Base-by-base conservation (phyloP, 1,140 invertebrate species). In the Drosophila ercepeae region DNA sequence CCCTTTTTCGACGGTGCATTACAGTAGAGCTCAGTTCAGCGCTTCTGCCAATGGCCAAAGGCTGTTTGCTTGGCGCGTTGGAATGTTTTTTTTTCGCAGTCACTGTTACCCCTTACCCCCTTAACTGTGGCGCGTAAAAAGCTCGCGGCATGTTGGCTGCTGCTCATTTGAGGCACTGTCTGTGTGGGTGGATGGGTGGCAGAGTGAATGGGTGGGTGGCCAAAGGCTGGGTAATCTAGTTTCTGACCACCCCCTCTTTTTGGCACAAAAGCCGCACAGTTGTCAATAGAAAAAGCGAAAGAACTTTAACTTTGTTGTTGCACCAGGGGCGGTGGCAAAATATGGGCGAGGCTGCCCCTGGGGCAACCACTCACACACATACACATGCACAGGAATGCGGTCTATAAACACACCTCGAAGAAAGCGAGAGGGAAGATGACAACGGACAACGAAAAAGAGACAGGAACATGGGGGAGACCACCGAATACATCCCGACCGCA, bases 1-100 rank as follows among this genome's bases (percentile, higher is more conserved):
- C 6, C 0, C 36, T 42, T 42, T 42, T 42, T 19, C 16, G 7
- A 9, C 14, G 8, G 39, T 42, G 39, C 16, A 42, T 18, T 42
- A 4, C 6, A 42, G 39, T 18, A 18, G 14, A 42, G 23, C 34
- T 29, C 42, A 29, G 64, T 23, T 36, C 29, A 54, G 25, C 41
- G 52, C 42, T 57, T 39, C 52, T 57, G 53, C 52, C 45, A 64
- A 55, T 57, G 21, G 53, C 68, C 68, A 13, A 14, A 32, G 68
- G 68, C 64, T 71, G 65, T 71, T 71, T 71, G 65, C 68, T 71
- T 71, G 65, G 65, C 68, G 64, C 68, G 57, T 41, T 51, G 68
- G 64, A 70, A 70, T 59, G 68, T 39, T 69, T 71, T 71, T 71
- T 70, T 71, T 71, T 72, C 49, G 34, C 59, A 49, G 69, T 65